phyloP scores from a whole-genome alignment of 2,797 vertebrate genomes.

The Gymnopithys bicolor region DNA sequence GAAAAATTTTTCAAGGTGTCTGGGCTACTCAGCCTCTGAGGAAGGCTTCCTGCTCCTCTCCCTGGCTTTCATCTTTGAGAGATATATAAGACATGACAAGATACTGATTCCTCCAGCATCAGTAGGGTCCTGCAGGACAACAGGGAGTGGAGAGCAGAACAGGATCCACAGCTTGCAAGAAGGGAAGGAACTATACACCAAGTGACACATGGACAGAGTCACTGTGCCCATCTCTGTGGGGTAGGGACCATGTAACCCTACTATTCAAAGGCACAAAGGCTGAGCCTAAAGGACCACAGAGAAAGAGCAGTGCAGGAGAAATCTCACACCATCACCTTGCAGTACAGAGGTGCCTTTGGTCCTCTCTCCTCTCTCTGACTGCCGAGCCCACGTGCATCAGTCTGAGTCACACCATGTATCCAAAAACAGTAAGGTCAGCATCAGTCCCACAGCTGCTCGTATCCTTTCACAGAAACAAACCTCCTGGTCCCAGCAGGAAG shows the following conservation, averaged over 20 bases:
- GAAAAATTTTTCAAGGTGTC: neutral
- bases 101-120: neutral
- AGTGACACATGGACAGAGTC: neutral
- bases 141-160: neutral
- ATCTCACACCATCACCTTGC: neutral
- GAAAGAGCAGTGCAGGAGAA: neutral
- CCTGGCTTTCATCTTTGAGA: neutral
- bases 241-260: neutral
- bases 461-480: slow-evolving; percentile 16
- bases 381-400: neutral
- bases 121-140: neutral
- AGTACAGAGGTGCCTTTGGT: neutral
- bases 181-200: neutral
- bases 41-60: neutral
- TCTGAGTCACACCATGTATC: neutral
- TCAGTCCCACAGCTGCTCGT: neutral
- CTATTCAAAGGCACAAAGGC: neutral
- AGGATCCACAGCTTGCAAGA: neutral
- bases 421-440: slow-evolving; percentile 3
- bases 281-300: neutral
- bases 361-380: neutral
- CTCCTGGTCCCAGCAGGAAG: slow-evolving; percentile 9
- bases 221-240: neutral
- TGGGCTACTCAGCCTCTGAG: neutral
- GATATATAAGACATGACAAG: neutral